Evolutionary conservation across 2,888 invertebrate genomes (phyloP), one percentile per base, ranked within the genome.

Genomic region (Thereva nobilitata): DNA sequence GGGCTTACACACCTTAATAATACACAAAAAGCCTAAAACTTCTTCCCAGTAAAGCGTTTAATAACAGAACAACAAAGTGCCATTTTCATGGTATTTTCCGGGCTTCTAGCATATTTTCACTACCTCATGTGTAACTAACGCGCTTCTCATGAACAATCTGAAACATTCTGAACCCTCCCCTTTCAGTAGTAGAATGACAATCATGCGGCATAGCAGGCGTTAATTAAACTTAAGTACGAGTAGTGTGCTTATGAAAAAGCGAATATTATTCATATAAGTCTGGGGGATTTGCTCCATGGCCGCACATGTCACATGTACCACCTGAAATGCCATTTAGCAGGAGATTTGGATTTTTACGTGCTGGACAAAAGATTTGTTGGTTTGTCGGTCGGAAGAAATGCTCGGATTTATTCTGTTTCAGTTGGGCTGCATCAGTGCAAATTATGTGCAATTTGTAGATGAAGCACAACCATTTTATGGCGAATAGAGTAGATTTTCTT

Each of bases 21-120:
- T 64, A 54, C 64, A 47, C 54, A 64, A 64, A 54, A 64, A 47
- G 54, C 64, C 64, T n/a, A 55, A 45, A 55, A 47, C 44, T 54
- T 47, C 40, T 64, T 45, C n/a, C 23, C 23, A 61, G 61, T 61
- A 61, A 61, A 61, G 50, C 61, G 61, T 61, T 61, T 61, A 61
- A 61, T 61, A 61, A 61, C 23, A 50, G 34, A 10, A 12, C 50
- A 40, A 40, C 34, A 40, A 61, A 61, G 61, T 40, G 23, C 50
- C 23, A 23, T 50, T 9, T 10, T 50, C n/a, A 50, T 41, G 40
- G 61, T 12, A 50, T 50, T 37, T 50, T 40, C 5, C 49, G 50
- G 23, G 23, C 23, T 23, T 41, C 42, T 40, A 45, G 61, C 41
- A 34, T 50, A 50, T 23, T 50, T 50, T 50, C 50, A 34, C 37